Evolutionary conservation across 2,888 invertebrate genomes (phyloP).

Genomic region (Drosophila differens): DNA sequence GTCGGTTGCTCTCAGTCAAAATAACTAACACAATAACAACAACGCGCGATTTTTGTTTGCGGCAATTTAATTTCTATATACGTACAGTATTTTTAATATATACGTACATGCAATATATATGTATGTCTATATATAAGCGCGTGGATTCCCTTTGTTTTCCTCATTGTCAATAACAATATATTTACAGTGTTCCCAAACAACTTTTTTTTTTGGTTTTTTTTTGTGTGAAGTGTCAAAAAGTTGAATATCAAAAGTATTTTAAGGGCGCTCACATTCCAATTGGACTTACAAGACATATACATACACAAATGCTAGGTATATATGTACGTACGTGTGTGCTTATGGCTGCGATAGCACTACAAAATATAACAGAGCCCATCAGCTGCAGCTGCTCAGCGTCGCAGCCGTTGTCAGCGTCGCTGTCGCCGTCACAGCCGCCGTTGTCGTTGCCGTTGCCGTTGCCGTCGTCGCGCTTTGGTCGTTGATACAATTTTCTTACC

Average conservation of each 20-base stretch:
- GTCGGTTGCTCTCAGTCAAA: conserved; percentile 54
- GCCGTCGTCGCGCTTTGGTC: conserved; percentile 52
- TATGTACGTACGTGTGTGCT: background rate
- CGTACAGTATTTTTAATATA: conserved; percentile 5
- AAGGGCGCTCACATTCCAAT: conserved; percentile 31
- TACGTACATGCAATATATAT: background rate
- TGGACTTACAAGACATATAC: conserved; percentile 5
- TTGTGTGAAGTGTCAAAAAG: conserved; percentile 11
- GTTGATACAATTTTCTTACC: conserved; percentile 72
- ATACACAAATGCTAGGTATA: conserved; percentile 5
- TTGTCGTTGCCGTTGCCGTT: conserved; percentile 21
- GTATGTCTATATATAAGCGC: background rate
- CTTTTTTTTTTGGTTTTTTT: conserved; percentile 18
- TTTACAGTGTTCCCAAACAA: conserved; percentile 38
- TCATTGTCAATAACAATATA: conserved; percentile 30
- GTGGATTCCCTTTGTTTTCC: conserved; percentile 8
- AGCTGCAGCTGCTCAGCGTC: conserved; percentile 45
- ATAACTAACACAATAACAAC: conserved; percentile 59
- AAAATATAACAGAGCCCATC: conserved; percentile 48
- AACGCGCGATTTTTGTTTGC: conserved; percentile 45
- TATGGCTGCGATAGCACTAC: conserved; percentile 26
- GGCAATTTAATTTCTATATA: conserved; percentile 42
- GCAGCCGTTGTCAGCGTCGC: conserved; percentile 27
- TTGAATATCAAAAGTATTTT: conserved; percentile 29
- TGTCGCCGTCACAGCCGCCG: conserved; percentile 21